A percentile compares a stretch with the other conserved stretches of the same genome.
phyloP scores from a whole-genome alignment of 2,888 invertebrate species.

The Conchocele bisecta region DNA sequence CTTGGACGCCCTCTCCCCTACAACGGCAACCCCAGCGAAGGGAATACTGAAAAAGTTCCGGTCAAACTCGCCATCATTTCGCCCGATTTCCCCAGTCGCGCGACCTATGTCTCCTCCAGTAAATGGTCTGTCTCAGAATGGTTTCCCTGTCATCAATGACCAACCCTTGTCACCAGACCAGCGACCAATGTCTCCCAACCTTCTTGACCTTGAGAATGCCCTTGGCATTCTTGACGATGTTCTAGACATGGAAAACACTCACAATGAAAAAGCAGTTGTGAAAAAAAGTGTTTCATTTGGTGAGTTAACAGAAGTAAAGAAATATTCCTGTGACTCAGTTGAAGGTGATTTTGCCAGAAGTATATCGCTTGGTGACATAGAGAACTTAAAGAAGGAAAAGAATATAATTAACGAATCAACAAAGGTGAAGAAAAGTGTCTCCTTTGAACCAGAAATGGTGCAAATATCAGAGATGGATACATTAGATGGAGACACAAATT shows the following conservation, averaged over 20 bases:
- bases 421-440: slow-evolving; percentile 48
- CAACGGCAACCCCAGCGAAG: slow-evolving; percentile 30
- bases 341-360: slow-evolving; percentile 34
- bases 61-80: slow-evolving; percentile 23
- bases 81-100: background rate
- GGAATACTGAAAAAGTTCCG: slow-evolving; percentile 54
- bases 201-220: slow-evolving; percentile 55
- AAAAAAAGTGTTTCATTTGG: slow-evolving; percentile 58
- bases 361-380: slow-evolving; percentile 34
- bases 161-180: slow-evolving; percentile 2
- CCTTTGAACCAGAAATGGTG: no score
- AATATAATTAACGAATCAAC: slow-evolving; percentile 36
- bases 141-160: background rate
- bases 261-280: slow-evolving; percentile 27
- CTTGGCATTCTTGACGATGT: slow-evolving; percentile 60
- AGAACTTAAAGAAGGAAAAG: slow-evolving; percentile 33
- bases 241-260: slow-evolving; percentile 44
- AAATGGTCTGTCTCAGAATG: slow-evolving; percentile 7
- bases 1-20: slow-evolving; percentile 38
- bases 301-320: slow-evolving; percentile 50
- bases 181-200: slow-evolving; percentile 45
- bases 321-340: slow-evolving; percentile 49
- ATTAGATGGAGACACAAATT: no score
- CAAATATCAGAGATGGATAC: no score
- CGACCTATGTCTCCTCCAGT: background rate